phyloP scores from a whole-genome alignment of 2,113 vertebrate species.

The Psittacula cyanocephala region DNA sequence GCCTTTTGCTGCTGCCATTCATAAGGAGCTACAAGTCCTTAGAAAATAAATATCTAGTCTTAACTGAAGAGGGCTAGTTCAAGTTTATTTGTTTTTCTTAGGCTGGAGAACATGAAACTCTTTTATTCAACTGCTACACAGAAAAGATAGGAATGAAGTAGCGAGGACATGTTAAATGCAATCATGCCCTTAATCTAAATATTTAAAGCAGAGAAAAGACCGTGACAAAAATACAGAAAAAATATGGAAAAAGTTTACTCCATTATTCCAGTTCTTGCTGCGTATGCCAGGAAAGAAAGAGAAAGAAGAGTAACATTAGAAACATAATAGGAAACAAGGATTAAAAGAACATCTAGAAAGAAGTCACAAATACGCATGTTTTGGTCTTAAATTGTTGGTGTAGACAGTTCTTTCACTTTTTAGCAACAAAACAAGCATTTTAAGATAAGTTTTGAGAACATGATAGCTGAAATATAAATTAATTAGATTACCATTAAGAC shows the following conservation, averaged over 20 bases:
- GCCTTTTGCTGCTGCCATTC: not conserved
- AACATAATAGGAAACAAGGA: not conserved
- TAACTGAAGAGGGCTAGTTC: not conserved
- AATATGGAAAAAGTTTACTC: constrained; percentile 72
- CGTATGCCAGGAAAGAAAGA: constrained; percentile 75
- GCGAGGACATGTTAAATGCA: not conserved
- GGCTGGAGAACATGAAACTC: not conserved
- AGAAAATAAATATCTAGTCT: not conserved
- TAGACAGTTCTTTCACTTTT: not conserved
- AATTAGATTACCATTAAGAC: not conserved
- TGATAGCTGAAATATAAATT: not conserved
- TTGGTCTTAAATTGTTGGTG: not conserved
- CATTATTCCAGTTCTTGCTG: constrained; percentile 88
- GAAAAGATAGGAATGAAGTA: not conserved
- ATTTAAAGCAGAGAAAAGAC: constrained; percentile 40
- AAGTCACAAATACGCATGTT: not conserved
- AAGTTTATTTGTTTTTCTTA: not conserved
- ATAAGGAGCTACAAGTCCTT: not conserved
- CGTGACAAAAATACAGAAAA: constrained; percentile 18
- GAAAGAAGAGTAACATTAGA: constrained; percentile 75
- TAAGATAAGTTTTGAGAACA: not conserved
- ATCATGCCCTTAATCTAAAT: constrained; percentile 21
- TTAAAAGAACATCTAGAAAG: not conserved
- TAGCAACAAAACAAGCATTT: not conserved
- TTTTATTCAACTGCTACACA: not conserved